Evolutionary conservation across 2,113 vertebrate genomes (phyloP).

Genomic region (Australoheros scitulus): DNA sequence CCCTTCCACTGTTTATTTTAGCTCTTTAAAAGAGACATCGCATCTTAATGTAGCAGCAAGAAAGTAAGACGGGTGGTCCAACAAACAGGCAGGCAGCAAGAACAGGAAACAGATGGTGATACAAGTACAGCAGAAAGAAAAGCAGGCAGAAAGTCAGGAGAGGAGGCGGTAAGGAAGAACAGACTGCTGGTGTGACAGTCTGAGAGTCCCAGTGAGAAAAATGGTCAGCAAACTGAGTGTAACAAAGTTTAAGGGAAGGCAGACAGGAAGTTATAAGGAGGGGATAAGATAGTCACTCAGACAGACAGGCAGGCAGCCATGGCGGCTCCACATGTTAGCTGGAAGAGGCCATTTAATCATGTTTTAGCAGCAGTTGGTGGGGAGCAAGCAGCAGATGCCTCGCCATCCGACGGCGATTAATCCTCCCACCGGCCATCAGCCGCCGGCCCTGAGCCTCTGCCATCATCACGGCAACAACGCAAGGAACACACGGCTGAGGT

Average conservation of each 20-base stretch:
- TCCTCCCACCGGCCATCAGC: slow-evolving; percentile 58
- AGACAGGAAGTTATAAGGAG: background rate
- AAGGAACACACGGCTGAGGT: slow-evolving; percentile 56
- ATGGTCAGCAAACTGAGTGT: background rate
- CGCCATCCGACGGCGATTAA: slow-evolving; percentile 75
- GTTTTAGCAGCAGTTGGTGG: slow-evolving; percentile 74
- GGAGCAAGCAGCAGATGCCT: slow-evolving; percentile 74
- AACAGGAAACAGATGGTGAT: background rate
- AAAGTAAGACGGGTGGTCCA: background rate
- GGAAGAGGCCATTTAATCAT: slow-evolving; percentile 70
- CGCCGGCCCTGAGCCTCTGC: slow-evolving; percentile 37
- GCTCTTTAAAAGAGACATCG: background rate
- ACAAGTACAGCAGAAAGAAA: background rate
- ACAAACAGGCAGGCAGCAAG: background rate
- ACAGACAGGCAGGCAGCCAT: slow-evolving; percentile 16
- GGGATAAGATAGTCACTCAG: background rate
- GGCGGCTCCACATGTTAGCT: slow-evolving; percentile 54
- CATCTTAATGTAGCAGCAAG: too few species aligned
- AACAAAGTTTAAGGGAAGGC: background rate
- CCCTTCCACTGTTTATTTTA: background rate
- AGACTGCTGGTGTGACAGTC: background rate
- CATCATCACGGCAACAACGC: slow-evolving; percentile 27
- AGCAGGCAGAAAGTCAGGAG: background rate
- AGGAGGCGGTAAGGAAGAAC: background rate
- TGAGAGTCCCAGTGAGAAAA: background rate